These are phyloP conservation scores for Spilarctia lutea DNA, from an alignment of 2,888 invertebrate genomes.

Conservation along the genomic window DNA sequence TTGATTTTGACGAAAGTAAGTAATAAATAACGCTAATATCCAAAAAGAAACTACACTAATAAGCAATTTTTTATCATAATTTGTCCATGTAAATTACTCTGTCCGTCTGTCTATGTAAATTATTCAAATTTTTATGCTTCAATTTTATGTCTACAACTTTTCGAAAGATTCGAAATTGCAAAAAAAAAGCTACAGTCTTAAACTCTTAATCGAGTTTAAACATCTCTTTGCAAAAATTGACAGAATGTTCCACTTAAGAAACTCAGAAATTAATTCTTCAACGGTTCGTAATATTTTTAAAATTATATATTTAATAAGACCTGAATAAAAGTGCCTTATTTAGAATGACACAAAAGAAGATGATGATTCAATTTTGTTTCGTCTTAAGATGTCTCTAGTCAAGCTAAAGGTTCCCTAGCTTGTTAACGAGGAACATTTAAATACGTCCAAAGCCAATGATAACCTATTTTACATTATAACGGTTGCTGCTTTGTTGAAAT, in stretches of 20 bases:
- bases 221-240: not conserved
- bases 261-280: constrained; percentile 32
- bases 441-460: constrained; percentile 7
- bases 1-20: too few species aligned
- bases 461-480: constrained; percentile 27
- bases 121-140: not conserved
- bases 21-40: too few species aligned
- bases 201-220: not conserved
- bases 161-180: not conserved
- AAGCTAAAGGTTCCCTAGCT: constrained; percentile 6
- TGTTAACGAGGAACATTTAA: constrained; percentile 16
- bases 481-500: constrained; percentile 20
- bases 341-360: constrained; percentile 19
- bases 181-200: not conserved
- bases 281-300: constrained; percentile 20
- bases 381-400: constrained; percentile 6
- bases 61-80: too few species aligned
- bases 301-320: constrained; percentile 18
- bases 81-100: too few species aligned
- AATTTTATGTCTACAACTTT: not conserved
- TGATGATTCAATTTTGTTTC: constrained; percentile 26
- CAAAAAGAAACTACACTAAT: too few species aligned
- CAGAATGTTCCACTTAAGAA: constrained; percentile 24
- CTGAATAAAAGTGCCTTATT: constrained; percentile 5
- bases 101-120: not conserved